A percentile compares a stretch with the other conserved stretches of the same genome.
These are phyloP conservation scores for Aleadryas rufinucha DNA, from an alignment of 2,113 vertebrate genomes.

Conservation along the genomic window DNA sequence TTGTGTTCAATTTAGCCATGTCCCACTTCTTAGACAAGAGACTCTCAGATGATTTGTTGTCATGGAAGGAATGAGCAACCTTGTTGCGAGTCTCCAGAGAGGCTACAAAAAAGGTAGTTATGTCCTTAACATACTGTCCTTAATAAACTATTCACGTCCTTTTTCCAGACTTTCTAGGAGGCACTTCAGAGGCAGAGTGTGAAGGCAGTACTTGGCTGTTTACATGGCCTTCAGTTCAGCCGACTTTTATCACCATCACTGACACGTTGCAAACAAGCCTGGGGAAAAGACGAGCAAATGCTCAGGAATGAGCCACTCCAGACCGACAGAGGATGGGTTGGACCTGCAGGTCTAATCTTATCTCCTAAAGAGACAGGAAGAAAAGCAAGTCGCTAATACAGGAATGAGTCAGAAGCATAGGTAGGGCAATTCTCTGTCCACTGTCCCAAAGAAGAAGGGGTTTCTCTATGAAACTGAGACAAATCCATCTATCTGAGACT, in stretches of 20 bases:
- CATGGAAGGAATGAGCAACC: not conserved
- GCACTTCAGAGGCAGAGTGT: not conserved
- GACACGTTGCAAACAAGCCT: not conserved
- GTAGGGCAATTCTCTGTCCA: not conserved
- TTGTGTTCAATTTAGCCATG: not conserved
- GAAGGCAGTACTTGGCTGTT: not conserved
- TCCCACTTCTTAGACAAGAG: not conserved
- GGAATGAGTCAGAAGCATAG: not conserved
- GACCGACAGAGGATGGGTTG: not conserved
- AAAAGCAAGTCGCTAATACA: not conserved
- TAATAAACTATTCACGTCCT: not conserved
- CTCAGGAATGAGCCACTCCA: not conserved
- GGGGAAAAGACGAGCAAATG: not conserved
- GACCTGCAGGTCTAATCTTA: rapidly evolving
- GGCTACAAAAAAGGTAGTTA: not conserved
- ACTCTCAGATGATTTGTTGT: not conserved
- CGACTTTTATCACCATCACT: not conserved
- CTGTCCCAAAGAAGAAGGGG: not conserved
- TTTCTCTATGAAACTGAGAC: not conserved
- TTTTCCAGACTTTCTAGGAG: not conserved
- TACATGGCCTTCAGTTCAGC: not conserved
- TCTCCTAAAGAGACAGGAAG: not conserved
- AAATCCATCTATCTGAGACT: not conserved
- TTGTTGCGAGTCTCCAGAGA: not conserved
- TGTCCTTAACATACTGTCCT: not conserved